Evolutionary conservation across 2,888 invertebrate genomes (phyloP).

Genomic region (Caenorhabditis sulstoni): DNA sequence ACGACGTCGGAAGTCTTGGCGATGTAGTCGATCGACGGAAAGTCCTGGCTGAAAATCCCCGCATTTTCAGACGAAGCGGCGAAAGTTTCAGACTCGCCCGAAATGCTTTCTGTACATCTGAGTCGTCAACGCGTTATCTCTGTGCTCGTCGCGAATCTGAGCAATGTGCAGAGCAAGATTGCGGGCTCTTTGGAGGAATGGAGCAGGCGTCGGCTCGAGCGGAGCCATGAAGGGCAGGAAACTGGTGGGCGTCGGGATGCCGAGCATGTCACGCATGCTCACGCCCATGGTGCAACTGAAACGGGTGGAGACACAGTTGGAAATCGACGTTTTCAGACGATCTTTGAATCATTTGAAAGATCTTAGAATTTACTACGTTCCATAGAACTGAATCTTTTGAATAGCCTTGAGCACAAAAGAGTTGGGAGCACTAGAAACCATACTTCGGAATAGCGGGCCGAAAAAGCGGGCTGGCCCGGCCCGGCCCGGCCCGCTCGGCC

Average conservation of each 20-base stretch:
- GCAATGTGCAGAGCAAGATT: conserved; percentile 33
- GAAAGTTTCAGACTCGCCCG: conserved; percentile 27
- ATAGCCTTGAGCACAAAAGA: no score
- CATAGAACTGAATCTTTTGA: no score
- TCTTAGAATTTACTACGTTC: no score
- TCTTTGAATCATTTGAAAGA: no score
- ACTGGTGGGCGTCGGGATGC: conserved; percentile 50
- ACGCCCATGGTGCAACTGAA: conserved; percentile 58
- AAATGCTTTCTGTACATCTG: conserved; percentile 48
- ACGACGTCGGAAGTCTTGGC: conserved; percentile 67
- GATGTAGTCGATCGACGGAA: conserved; percentile 61
- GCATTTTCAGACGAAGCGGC: no score
- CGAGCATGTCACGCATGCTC: conserved; percentile 47
- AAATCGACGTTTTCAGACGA: conserved; percentile 43
- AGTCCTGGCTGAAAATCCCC: conserved; percentile 60
- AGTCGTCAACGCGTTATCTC: conserved; percentile 27
- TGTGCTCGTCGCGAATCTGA: conserved; percentile 30
- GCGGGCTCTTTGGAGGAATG: conserved; percentile 42
- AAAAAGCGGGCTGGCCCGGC: no score
- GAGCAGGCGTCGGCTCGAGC: conserved; percentile 41
- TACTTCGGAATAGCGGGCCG: no score
- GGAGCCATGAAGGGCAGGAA: conserved; percentile 43
- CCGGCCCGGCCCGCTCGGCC: no score
- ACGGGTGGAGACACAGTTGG: conserved; percentile 50
- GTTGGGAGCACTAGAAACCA: no score